These are phyloP conservation scores for Scaptomyza pallida DNA, from an alignment of 1,140 invertebrate species.

Conservation along the genomic window DNA sequence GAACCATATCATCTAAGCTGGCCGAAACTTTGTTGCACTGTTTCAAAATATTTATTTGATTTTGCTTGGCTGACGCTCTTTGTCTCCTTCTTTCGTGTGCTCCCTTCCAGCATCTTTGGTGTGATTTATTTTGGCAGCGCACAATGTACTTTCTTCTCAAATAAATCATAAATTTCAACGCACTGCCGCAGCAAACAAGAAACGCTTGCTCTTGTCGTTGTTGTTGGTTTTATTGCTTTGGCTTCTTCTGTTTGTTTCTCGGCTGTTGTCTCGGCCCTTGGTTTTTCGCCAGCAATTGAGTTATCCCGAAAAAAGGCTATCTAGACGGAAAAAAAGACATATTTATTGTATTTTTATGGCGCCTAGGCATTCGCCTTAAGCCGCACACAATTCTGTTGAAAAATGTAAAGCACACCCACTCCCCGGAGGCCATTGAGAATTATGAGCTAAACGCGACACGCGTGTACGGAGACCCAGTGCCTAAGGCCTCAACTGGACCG, in stretches of 20 bases:
- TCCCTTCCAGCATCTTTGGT: slow-evolving; percentile 64
- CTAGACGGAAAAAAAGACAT: slow-evolving; percentile 54
- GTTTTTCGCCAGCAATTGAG: slow-evolving; percentile 64
- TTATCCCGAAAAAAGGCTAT: slow-evolving; percentile 77
- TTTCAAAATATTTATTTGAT: slow-evolving; percentile 53
- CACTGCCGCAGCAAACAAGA: slow-evolving; percentile 50
- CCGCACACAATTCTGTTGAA: slow-evolving; percentile 69
- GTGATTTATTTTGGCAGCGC: slow-evolving; percentile 78
- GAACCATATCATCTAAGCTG: background rate
- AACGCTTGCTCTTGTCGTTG: slow-evolving; percentile 40
- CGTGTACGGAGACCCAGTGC: slow-evolving; percentile 31
- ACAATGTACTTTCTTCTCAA: slow-evolving; percentile 81
- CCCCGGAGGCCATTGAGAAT: slow-evolving; percentile 54
- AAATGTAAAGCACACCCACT: slow-evolving; percentile 64
- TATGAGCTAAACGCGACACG: slow-evolving; percentile 75
- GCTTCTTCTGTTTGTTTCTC: slow-evolving; percentile 19
- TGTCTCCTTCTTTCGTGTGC: slow-evolving; percentile 13
- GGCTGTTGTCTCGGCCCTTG: slow-evolving; percentile 10
- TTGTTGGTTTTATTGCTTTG: slow-evolving; percentile 51
- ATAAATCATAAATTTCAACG: slow-evolving; percentile 83
- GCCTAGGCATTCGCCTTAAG: slow-evolving; percentile 66
- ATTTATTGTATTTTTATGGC: slow-evolving; percentile 81
- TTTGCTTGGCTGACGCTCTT: slow-evolving; percentile 41
- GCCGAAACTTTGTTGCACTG: slow-evolving; percentile 11
- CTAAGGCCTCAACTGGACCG: slow-evolving; percentile 19